Base-by-base conservation (phyloP, 53 echinoderm and acorn worm species). In the Apostichopus leukothele region DNA sequence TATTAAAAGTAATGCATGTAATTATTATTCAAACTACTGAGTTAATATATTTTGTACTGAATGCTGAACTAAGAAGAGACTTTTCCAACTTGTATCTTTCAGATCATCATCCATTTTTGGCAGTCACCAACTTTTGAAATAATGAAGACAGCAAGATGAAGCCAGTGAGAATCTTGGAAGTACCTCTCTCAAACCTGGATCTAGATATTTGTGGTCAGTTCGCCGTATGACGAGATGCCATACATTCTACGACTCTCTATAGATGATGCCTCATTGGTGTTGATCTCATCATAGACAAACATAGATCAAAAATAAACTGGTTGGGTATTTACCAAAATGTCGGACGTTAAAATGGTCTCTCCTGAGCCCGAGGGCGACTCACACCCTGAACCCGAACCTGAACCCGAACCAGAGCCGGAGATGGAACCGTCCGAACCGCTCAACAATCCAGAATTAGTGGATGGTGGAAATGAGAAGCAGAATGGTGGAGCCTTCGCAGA, bases 401-500 rank as follows among this genome's bases (percentile, higher is more conserved):
- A 94, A 53, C 77, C 91, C 3, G 91, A 92, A 25, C 61, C 79
- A 21, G 93, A 89, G 63, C 81, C 93, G 19, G 84, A 86, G 63
- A n/a, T 25, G 53, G 27, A 39, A 4, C 83, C 83, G 4, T 53
- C 57, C n/a, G 3, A 4, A 7, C 16, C 14, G 6, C 12, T 5
- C 2, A 26, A 77, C 52, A 77, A 77, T 13, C 18, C 77, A 77
- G 52, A 9, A 27, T 27, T 18, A 7, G n/a, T 14, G 19, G 5
- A 19, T 4, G 57, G 1, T 6, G 23, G 19, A 4, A 25, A 1
- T 74, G 74, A 74, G 14, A 68, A 27, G n/a, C 54, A 91, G 87
- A 67, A 0, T 16, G 88, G 59, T 3, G 90, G 78, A 26, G 87
- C 95, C 6, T 95, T 95, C 89, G 98, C 95, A 9, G 99, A 99